Evolutionary conservation across 2,113 vertebrate species (phyloP), one percentile per base, ranked within the genome.

Genomic region (Pygathrix nemaeus): DNA sequence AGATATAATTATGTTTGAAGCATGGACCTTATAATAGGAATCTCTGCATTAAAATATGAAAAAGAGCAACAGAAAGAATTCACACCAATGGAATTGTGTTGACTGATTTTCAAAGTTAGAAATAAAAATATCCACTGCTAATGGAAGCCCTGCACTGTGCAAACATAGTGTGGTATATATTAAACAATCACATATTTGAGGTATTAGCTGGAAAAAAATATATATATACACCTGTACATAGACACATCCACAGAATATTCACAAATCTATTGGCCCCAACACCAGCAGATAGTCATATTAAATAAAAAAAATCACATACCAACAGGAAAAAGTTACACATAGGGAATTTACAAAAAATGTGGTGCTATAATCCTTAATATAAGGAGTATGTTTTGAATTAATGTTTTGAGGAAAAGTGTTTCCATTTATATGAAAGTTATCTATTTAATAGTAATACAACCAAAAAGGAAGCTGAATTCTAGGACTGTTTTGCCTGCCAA

Each of bases 331-430:
- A 93, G 81, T 96, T 90, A 98, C 14, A 94, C 76, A 87, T 18
- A 96, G 61, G 73, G 84, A 93, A 91, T 94, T 97, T 97, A 93
- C 66, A 95, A 97, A 98, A 97, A 85, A 64, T 35, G 38, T 88
- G 72, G 57, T 88, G 79, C 97, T 87, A 94, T 92, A 97, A 94
- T 97, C 98, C 98, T 98, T 98, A 98, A 98, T 98, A 97, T 98
- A 98, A 98, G 97, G 97, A 98, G 89, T 97, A 97, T 87, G 87
- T 92, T 92, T 93, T 92, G 80, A 96, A 93, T 68, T 89, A 85
- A 61, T 87, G 52, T 89, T 95, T 93, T 96, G 96, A 98, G 89
- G 96, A 90, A 96, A 96, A 93, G 93, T 95, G 52, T 96, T 97
- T 93, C 70, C 87, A 94, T 81, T 97, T 90, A 95, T 76, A 93